Base-by-base conservation (phyloP, 2,797 vertebrate genomes). In the Chanos chanos region DNA sequence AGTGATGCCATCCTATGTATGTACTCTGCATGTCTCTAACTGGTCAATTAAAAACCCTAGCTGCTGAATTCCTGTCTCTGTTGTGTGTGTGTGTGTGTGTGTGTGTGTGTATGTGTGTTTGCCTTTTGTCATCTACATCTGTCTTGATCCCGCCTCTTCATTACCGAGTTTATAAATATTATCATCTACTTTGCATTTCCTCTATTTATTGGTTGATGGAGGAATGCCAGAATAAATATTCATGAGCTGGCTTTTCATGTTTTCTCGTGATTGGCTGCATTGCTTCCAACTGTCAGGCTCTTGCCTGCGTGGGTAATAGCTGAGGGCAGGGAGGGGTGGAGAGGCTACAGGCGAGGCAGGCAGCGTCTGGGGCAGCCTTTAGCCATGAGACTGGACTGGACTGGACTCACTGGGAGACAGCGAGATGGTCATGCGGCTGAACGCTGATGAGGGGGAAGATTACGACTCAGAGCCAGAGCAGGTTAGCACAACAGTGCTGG, bases 391-490 rank as follows among this genome's bases (percentile, higher is more conserved):
- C 88, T 78, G 85, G 86, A 75, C 84, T 80, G 79, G 84, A 85
- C 87, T 80, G 91, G 89, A 89, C 83, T 83, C 85, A 81, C 85
- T 86, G 83, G 90, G 89, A 92, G 87, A 87, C 64, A 25, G 81
- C 88, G 91, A 84, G 81, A 94, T 95, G 94, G 92, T 93, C 87
- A 93, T 95, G 90, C 93, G 94, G 83, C 89, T 93, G 86, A 94
- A 93, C 83, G 91, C 93, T 70, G 94, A 97, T 75, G 94, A 97
- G 86, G 94, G 95, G 81, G 94, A 95, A 85, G 95, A 93, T 86
- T 94, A 95, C 73, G 93, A 95, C 72, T 95, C 94, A 57, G 94
- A 95, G 81, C 87, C 92, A 72, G 94, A 96, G 83, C 93, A 94
- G 92, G 93, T 94, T 83, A 83, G 91, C 77, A 66, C 73, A 48